Percentiles rank a stretch among this genome's conserved stretches.
phyloP scores from a whole-genome alignment of 2,113 vertebrate genomes.

The Enhydra lutris region DNA sequence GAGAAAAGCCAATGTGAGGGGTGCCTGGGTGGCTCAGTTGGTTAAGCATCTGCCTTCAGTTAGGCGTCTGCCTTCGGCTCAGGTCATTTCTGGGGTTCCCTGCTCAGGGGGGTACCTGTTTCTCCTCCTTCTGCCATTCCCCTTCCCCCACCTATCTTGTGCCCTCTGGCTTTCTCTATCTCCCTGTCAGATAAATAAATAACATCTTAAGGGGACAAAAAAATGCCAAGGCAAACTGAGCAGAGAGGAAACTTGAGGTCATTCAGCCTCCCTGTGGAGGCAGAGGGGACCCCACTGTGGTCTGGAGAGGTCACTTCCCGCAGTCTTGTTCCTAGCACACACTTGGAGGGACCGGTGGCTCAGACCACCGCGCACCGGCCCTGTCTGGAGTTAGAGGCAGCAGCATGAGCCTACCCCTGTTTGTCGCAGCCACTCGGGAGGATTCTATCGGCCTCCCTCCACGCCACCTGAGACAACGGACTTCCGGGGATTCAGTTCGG shows the following conservation, averaged over 20 bases:
- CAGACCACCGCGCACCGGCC: neutral
- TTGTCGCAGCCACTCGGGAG: too few species aligned
- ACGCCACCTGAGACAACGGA: neutral
- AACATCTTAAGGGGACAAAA: neutral
- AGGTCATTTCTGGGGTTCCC: neutral
- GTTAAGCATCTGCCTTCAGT: neutral
- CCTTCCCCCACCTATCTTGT: neutral
- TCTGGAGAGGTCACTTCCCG: neutral
- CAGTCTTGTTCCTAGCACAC: neutral
- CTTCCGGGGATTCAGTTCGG: neutral
- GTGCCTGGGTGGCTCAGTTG: neutral
- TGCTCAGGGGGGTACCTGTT: neutral
- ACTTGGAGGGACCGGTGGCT: neutral
- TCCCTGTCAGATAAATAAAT: neutral
- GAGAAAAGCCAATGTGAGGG: neutral
- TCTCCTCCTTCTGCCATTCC: neutral
- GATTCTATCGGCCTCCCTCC: neutral
- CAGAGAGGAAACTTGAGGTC: neutral
- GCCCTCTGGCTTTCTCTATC: neutral
- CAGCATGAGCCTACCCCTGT: neutral
- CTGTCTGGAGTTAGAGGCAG: neutral
- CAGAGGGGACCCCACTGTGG: neutral
- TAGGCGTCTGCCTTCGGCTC: neutral
- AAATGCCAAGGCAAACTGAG: neutral
- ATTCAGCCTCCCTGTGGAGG: neutral